Percentiles rank a stretch among this genome's conserved stretches.
Conservation (phyloP, 2,113 vertebrate genomes). For the Oncorhynchus keta region DNA sequence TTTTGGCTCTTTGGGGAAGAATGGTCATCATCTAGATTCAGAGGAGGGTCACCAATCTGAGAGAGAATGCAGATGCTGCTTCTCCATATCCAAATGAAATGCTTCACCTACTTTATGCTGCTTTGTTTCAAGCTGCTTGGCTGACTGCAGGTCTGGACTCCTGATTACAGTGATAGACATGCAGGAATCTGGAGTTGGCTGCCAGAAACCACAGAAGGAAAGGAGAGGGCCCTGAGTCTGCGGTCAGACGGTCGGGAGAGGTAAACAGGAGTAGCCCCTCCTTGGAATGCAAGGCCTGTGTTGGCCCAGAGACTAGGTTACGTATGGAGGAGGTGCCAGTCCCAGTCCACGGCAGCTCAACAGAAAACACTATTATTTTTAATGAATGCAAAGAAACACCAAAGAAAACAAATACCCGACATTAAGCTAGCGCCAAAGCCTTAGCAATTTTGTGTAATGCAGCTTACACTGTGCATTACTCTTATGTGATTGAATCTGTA, state of each 20-base stretch:
- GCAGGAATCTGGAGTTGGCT: conserved; percentile 77
- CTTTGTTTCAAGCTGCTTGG: conserved; percentile 69
- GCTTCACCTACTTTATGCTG: conserved; percentile 65
- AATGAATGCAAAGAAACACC: conserved; percentile 53
- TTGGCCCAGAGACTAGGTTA: conserved; percentile 39
- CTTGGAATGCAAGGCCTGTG: conserved; percentile 72
- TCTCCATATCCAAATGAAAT: conserved; percentile 60
- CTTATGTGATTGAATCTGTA: conserved; percentile 34
- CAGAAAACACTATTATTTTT: conserved; percentile 65
- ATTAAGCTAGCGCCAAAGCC: conserved; percentile 15
- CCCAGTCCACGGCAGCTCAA: conserved; percentile 43
- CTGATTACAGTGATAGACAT: conserved; percentile 82
- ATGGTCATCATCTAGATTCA: conserved; percentile 45
- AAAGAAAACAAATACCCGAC: conserved; percentile 43
- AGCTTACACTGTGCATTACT: conserved; percentile 1
- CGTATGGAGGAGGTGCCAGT: conserved; percentile 45
- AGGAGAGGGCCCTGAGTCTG: conserved; percentile 73
- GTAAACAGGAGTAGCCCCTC: conserved; percentile 80
- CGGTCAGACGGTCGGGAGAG: conserved; percentile 67
- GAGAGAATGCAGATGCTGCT: conserved; percentile 55
- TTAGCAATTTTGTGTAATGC: conserved; percentile 6
- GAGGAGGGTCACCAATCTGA: conserved; percentile 24
- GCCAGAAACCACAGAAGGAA: conserved; percentile 79
- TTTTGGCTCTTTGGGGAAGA: conserved; percentile 64
- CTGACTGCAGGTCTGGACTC: conserved; percentile 75